Percentiles rank a stretch among this genome's conserved stretches.
Evolutionary conservation across 1,140 invertebrate species (phyloP).

Genomic region (Bombus sibiricus): DNA sequence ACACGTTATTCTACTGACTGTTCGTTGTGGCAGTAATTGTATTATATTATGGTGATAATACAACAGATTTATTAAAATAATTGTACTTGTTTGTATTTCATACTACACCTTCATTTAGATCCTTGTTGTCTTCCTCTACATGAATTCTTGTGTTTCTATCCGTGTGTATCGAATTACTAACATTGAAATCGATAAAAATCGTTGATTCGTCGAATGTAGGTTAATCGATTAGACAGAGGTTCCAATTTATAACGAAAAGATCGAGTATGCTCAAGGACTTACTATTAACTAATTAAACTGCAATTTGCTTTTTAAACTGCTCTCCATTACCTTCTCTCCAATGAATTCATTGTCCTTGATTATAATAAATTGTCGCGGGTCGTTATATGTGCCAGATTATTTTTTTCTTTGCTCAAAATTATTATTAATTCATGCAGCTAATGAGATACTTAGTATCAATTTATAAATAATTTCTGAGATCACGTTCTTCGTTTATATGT

Average conservation of each 20-base stretch:
- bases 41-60: conserved; percentile 66
- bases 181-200: conserved; percentile 1
- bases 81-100: neutral
- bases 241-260: neutral
- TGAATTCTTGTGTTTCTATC: neutral
- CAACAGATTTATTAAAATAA: conserved; percentile 48
- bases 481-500: neutral
- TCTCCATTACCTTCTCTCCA: conserved; percentile 8
- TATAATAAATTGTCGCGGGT: neutral
- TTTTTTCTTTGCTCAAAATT: neutral
- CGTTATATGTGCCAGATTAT: neutral
- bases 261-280: neutral
- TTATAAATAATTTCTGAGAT: neutral
- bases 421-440: neutral
- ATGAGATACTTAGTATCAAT: no score
- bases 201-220: neutral
- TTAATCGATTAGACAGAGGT: neutral
- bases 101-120: neutral
- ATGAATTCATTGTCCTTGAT: neutral
- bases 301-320: neutral
- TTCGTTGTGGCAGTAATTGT: conserved; percentile 50
- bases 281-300: neutral
- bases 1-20: conserved; percentile 49
- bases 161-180: neutral
- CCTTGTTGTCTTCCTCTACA: no score